A percentile compares a stretch with the other conserved stretches of the same genome.
Conservation (phyloP, 1,140 invertebrate genomes). For the Stenopsyche tienmushanensis region DNA sequence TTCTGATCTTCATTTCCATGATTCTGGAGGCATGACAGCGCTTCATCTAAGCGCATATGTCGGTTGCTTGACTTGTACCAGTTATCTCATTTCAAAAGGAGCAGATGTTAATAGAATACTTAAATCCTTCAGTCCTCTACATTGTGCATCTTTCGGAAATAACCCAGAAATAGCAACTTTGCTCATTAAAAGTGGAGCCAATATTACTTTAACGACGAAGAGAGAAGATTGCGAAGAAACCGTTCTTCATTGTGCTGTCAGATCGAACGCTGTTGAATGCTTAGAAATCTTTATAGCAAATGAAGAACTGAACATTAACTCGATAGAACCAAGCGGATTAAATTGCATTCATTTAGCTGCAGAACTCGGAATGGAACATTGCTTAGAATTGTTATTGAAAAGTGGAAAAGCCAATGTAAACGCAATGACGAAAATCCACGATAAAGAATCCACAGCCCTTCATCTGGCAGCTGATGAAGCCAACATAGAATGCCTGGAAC, state of each 20-base stretch:
- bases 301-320: slow-evolving; percentile 67
- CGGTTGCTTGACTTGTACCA: slow-evolving; percentile 68
- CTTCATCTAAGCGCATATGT: slow-evolving; percentile 76
- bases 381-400: slow-evolving; percentile 67
- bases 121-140: slow-evolving; percentile 71
- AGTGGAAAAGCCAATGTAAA: slow-evolving; percentile 62
- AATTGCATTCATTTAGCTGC: slow-evolving; percentile 76
- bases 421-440: slow-evolving; percentile 63
- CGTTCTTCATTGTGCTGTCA: slow-evolving; percentile 73
- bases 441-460: slow-evolving; percentile 71
- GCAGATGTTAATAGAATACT: slow-evolving; percentile 66
- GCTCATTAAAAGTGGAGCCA: slow-evolving; percentile 66
- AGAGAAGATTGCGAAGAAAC: slow-evolving; percentile 69
- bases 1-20: slow-evolving; percentile 66
- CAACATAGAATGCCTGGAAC: slow-evolving; percentile 68
- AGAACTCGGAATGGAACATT: slow-evolving; percentile 69
- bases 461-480: slow-evolving; percentile 80
- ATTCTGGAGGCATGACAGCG: slow-evolving; percentile 68
- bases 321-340: slow-evolving; percentile 67
- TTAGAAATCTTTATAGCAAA: slow-evolving; percentile 66
- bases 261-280: slow-evolving; percentile 72
- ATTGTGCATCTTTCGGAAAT: slow-evolving; percentile 79
- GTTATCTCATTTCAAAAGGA: slow-evolving; percentile 66
- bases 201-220: slow-evolving; percentile 57
- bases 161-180: slow-evolving; percentile 70